phyloP scores from a whole-genome alignment of 2,888 invertebrate genomes.

The Sesamia inferens region DNA sequence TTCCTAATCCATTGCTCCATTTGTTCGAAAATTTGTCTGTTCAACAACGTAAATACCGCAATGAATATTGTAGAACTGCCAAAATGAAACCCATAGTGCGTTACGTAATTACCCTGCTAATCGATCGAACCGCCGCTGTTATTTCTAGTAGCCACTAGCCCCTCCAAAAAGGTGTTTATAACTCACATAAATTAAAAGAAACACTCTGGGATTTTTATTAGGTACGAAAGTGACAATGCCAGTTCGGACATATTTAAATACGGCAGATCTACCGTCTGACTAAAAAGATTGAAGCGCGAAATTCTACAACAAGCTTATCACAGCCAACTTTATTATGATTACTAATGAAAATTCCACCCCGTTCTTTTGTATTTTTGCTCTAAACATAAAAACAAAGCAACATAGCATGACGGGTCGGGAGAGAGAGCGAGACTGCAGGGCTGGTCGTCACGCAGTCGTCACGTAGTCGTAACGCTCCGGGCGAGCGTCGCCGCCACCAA shows the following conservation, averaged over 20 bases:
- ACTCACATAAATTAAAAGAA: neutral
- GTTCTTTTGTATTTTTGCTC: slow-evolving; percentile 60
- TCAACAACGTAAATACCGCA: no score
- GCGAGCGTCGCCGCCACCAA: slow-evolving; percentile 84
- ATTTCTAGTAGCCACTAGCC: no score
- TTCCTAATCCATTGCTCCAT: no score
- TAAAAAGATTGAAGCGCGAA: slow-evolving; percentile 38
- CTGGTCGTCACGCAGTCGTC: slow-evolving; percentile 70
- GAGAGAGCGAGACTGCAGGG: slow-evolving; percentile 58
- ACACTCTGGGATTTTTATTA: neutral
- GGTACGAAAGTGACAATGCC: neutral
- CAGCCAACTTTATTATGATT: slow-evolving; percentile 60
- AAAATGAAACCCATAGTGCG: no score
- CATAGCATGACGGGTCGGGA: slow-evolving; percentile 53
- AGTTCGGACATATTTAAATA: slow-evolving; percentile 8
- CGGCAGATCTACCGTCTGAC: slow-evolving; percentile 6
- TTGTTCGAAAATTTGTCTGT: no score
- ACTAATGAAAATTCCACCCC: slow-evolving; percentile 63
- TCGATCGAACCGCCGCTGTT: no score
- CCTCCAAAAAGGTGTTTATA: no score
- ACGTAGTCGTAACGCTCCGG: slow-evolving; percentile 74
- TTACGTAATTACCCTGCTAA: no score
- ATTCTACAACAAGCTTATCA: slow-evolving; percentile 52
- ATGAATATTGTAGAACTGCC: no score
- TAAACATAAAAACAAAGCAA: slow-evolving; percentile 63